A percentile compares a stretch with the other conserved stretches of the same genome.
phyloP scores from a whole-genome alignment of 1,140 invertebrate species.

The Andricus grossulariae region DNA sequence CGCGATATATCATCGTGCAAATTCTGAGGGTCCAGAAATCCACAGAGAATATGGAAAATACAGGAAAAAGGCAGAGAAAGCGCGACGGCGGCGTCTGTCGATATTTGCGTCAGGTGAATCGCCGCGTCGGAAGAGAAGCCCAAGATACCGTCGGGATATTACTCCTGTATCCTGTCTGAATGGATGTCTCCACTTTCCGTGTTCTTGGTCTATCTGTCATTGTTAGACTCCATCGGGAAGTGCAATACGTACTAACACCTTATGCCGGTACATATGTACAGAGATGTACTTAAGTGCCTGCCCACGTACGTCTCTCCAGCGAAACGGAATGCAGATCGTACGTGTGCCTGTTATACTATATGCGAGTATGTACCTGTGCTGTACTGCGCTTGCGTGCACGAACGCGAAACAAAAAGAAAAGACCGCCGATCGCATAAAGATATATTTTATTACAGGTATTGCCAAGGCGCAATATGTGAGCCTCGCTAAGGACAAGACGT shows the following conservation, averaged over 20 bases:
- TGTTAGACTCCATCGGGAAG: background rate
- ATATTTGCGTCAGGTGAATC: background rate
- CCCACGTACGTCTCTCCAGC: slow-evolving; percentile 1
- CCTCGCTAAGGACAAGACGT: background rate
- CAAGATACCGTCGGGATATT: background rate
- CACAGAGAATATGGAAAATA: background rate
- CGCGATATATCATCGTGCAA: background rate
- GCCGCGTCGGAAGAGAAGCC: background rate
- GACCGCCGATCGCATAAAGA: slow-evolving; percentile 7
- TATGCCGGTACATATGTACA: background rate
- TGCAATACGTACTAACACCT: background rate
- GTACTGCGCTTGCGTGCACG: background rate
- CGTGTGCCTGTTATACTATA: background rate
- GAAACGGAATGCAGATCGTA: slow-evolving; percentile 6
- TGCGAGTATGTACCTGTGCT: background rate
- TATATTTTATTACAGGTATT: background rate
- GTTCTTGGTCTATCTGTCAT: background rate
- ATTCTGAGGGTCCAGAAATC: background rate
- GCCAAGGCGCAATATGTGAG: slow-evolving; percentile 1
- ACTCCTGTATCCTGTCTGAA: background rate
- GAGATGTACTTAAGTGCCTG: background rate
- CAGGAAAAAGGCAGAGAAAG: background rate
- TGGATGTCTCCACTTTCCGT: slow-evolving; percentile 2
- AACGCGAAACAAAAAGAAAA: background rate
- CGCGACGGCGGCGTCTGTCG: background rate